A percentile compares a stretch with the other conserved stretches of the same genome.
These are phyloP conservation scores for Aplocera efformata DNA, from an alignment of 2,888 invertebrate genomes.

Conservation along the genomic window DNA sequence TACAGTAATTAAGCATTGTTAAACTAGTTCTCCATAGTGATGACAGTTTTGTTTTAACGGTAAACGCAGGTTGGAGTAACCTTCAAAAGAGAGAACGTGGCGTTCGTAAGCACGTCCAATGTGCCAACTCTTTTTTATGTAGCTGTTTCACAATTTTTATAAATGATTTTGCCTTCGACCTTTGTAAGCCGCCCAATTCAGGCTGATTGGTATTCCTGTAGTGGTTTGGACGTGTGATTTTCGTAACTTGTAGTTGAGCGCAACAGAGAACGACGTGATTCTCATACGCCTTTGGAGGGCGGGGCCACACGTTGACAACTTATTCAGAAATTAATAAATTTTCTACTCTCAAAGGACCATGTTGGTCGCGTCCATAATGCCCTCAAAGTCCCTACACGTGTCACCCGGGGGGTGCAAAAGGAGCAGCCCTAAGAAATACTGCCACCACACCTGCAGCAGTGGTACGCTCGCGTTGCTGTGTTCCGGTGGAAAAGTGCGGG, in stretches of 20 bases:
- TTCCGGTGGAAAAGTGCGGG: no score
- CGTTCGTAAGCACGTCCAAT: constrained; percentile 72
- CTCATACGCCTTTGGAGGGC: constrained; percentile 39
- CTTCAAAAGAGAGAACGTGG: constrained; percentile 77
- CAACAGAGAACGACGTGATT: constrained; percentile 56
- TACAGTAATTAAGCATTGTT: constrained; percentile 38
- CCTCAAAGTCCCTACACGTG: no score
- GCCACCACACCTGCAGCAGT: no score
- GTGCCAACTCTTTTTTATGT: constrained; percentile 74
- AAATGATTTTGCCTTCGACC: constrained; percentile 77
- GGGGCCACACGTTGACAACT: constrained; percentile 38
- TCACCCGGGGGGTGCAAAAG: no score
- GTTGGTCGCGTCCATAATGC: no score
- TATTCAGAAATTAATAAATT: constrained; percentile 36
- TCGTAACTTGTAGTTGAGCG: constrained; percentile 66
- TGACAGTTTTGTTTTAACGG: constrained; percentile 69
- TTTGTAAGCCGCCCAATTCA: constrained; percentile 74
- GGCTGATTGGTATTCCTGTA: constrained; percentile 74
- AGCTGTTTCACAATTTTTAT: constrained; percentile 71
- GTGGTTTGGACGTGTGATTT: constrained; percentile 58
- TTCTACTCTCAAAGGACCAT: no score
- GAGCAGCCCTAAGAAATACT: no score
- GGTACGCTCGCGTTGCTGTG: no score
- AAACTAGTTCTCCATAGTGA: constrained; percentile 56
- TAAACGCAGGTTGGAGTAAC: constrained; percentile 62